phyloP scores from a whole-genome alignment of 2,797 vertebrate genomes.

The Danio aesculapii region DNA sequence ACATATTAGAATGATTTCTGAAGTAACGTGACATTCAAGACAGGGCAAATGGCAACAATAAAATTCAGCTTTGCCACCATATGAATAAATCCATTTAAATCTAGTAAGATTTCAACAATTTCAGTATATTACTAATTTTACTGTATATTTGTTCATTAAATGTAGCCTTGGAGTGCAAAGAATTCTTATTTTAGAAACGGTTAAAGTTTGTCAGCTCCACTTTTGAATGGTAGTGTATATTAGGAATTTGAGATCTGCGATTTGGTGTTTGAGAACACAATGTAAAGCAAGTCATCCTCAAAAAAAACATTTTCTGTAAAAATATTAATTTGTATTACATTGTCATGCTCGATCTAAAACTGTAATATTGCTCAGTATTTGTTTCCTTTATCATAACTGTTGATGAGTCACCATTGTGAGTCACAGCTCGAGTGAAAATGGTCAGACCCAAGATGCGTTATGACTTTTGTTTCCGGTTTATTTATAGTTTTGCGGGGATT shows the following conservation, averaged over 20 bases:
- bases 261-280: background rate
- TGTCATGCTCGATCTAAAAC: background rate
- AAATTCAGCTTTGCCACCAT: background rate
- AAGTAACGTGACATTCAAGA: background rate
- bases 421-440: constrained; percentile 19
- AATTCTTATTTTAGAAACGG: background rate
- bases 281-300: too few species aligned
- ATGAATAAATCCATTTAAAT: background rate
- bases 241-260: background rate
- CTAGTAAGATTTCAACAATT: background rate
- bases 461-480: constrained; percentile 4
- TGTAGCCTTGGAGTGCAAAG: background rate
- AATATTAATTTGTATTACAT: background rate
- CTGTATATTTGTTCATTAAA: background rate
- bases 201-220: background rate
- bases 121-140: background rate
- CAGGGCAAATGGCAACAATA: background rate
- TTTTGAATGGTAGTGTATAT: background rate
- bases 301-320: background rate
- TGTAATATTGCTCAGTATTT: background rate
- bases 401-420: constrained; percentile 21
- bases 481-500: background rate
- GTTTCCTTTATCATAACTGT: constrained; percentile 5
- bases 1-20: background rate
- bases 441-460: background rate